Conservation (phyloP, 1,140 invertebrate genomes). For the Laodelphax striatellus region DNA sequence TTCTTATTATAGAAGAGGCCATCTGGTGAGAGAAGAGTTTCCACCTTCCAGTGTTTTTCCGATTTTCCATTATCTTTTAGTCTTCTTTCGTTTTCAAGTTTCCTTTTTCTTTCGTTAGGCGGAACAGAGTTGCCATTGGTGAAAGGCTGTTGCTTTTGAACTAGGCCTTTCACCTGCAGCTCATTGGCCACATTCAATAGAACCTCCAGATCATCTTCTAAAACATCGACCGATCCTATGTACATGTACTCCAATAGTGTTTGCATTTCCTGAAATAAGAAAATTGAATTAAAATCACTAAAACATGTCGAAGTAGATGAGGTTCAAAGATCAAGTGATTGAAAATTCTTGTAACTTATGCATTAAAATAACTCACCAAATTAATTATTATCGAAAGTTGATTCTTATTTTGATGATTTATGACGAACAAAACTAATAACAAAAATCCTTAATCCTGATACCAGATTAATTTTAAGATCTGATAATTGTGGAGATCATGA, state of each 20-base stretch:
- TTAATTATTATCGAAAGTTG: too few species aligned
- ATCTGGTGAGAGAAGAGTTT: background rate
- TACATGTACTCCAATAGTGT: slow-evolving; percentile 41
- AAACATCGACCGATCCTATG: slow-evolving; percentile 39
- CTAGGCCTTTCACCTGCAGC: slow-evolving; percentile 31
- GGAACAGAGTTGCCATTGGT: background rate
- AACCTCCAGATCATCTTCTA: slow-evolving; percentile 34
- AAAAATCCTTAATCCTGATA: too few species aligned
- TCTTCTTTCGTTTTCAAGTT: background rate
- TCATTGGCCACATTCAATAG: slow-evolving; percentile 37
- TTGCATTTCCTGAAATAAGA: slow-evolving; percentile 31
- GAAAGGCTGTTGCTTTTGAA: slow-evolving; percentile 2
- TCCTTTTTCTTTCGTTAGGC: background rate
- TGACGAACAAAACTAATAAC: too few species aligned
- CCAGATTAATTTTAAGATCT: too few species aligned
- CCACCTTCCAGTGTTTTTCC: background rate
- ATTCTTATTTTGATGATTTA: too few species aligned
- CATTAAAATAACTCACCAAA: too few species aligned
- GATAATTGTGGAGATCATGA: too few species aligned
- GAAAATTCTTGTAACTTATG: too few species aligned
- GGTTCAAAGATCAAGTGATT: too few species aligned
- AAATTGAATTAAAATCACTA: too few species aligned
- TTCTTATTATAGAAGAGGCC: background rate
- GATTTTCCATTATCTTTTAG: background rate
- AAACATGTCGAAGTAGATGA: too few species aligned